phyloP scores from a whole-genome alignment of 2,797 vertebrate genomes.

The Anas bahamensis region DNA sequence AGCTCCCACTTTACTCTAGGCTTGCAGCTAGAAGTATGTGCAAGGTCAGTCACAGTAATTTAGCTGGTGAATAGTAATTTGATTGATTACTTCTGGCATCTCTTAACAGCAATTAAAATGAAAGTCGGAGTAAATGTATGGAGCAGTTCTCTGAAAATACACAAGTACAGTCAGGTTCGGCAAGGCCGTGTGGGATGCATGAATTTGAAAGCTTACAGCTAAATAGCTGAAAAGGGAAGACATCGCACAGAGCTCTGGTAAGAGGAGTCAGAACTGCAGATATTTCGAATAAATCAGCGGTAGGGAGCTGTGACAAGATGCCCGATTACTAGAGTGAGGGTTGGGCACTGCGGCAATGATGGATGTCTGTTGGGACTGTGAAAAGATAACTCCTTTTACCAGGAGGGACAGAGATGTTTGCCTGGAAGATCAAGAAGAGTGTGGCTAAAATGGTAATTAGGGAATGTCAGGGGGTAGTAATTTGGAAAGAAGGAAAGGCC shows the following conservation, averaged over 20 bases:
- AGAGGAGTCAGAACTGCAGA: not conserved
- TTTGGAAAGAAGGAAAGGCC: not conserved
- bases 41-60: not conserved
- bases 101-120: not conserved
- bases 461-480: not conserved
- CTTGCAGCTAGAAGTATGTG: not conserved
- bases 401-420: not conserved
- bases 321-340: fast-evolving
- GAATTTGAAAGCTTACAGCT: not conserved
- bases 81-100: not conserved
- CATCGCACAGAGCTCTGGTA: not conserved
- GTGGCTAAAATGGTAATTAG: not conserved
- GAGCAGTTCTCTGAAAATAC: not conserved
- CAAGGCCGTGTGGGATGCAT: fast-evolving
- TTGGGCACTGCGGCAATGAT: fast-evolving
- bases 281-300: not conserved
- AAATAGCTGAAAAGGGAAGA: not conserved
- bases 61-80: not conserved
- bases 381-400: not conserved
- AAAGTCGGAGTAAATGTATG: not conserved
- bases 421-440: not conserved
- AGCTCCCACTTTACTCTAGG: not conserved
- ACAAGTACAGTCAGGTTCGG: not conserved
- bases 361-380: fast-evolving
- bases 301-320: not conserved